Conservation (phyloP, 2,888 invertebrate species). For the Lathronympha strigana region DNA sequence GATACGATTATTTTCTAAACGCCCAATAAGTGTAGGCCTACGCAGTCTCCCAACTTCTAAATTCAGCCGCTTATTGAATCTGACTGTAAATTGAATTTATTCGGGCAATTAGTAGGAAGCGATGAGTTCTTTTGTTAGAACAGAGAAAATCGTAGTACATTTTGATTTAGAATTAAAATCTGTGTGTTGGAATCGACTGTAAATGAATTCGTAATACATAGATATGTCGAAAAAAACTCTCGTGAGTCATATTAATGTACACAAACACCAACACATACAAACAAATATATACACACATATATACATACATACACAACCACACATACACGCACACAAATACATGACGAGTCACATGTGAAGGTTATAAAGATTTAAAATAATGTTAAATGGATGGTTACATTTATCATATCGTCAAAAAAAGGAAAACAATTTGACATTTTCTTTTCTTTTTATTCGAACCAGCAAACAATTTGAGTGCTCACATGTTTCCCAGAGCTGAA, state of each 20-base stretch:
- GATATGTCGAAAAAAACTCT: not conserved
- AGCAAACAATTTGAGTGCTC: conserved; percentile 42
- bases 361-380: no score
- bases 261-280: not conserved
- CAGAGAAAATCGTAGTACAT: conserved; percentile 10
- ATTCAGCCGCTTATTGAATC: conserved; percentile 47
- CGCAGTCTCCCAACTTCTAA: conserved; percentile 43
- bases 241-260: not conserved
- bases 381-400: not conserved
- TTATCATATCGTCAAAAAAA: not conserved
- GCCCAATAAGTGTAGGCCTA: conserved; percentile 1
- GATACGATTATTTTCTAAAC: not conserved
- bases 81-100: conserved; percentile 44
- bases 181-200: not conserved
- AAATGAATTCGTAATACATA: not conserved
- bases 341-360: no score
- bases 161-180: conserved; percentile 28
- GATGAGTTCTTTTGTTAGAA: conserved; percentile 39
- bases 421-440: conserved; percentile 38
- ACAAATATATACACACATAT: no score
- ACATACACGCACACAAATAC: no score
- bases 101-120: conserved; percentile 39
- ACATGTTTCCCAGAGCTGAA: conserved; percentile 40
- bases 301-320: no score
- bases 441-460: conserved; percentile 34